Percentiles rank a stretch among this genome's conserved stretches.
Conservation (phyloP, 2,797 vertebrate species). For the Pantherophis vulpinus region DNA sequence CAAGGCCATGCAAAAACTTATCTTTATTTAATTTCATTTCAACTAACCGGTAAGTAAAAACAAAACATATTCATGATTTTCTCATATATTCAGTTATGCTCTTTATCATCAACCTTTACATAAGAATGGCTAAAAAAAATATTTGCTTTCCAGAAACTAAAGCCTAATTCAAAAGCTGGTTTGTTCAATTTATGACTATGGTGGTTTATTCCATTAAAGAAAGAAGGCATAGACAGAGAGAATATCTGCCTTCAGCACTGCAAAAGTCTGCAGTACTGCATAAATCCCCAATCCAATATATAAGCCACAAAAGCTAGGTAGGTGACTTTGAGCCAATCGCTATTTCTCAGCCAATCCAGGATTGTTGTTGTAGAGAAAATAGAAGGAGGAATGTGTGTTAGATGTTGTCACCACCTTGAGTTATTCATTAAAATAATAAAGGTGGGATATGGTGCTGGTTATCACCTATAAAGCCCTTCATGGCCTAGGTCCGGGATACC, state of each 20-base stretch:
- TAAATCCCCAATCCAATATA: not conserved
- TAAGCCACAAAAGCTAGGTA: not conserved
- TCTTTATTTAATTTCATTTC: not conserved
- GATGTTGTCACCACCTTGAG: not conserved
- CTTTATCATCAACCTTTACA: not conserved
- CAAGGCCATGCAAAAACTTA: not conserved
- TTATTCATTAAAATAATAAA: not conserved
- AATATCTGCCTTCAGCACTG: not conserved
- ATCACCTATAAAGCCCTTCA: too few relatives aligned
- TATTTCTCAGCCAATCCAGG: not conserved
- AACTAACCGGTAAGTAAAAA: not conserved
- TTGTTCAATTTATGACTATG: not conserved
- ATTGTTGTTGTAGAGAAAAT: not conserved
- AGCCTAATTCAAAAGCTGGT: not conserved
- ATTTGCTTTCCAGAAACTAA: not conserved
- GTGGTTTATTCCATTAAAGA: not conserved
- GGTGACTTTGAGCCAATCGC: not conserved
- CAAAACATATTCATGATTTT: not conserved
- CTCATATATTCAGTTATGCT: not conserved
- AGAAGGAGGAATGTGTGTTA: not conserved
- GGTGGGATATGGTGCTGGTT: not conserved
- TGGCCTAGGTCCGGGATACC: too few relatives aligned
- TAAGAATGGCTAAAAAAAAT: not conserved
- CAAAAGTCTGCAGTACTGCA: not conserved
- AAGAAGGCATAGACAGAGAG: not conserved